Base-by-base conservation (phyloP, 2,797 vertebrate genomes). In the Enteromius trimaculatus region DNA sequence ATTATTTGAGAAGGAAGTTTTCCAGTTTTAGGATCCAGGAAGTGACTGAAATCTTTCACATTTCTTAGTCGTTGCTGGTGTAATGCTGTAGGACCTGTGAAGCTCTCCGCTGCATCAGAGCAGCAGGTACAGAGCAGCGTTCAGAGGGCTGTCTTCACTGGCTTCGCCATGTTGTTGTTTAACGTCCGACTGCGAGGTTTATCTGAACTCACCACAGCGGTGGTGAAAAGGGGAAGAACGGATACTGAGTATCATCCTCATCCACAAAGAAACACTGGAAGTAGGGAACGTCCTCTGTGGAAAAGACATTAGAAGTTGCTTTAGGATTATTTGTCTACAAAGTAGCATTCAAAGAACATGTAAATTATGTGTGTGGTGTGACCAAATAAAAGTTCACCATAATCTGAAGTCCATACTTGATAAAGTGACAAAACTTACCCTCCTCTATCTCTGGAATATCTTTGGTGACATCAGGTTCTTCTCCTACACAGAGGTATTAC, bases 231-330 rank as follows among this genome's bases (percentile, higher is more conserved):
- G 90, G 96, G 85, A 95, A 97, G 94, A 94, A 96, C 31, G 94
- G 97, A 92, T 93, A 96, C 94, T 95, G 94, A 90, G 96, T 96
- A 79, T 98, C 98, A 79, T 96, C 95, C 82, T 96, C 97, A 51
- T 98, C 96, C 94, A 99, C 93, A 88, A 97, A 98, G 92, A 99
- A 96, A 88, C 97, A 99, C 44, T 99, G 98, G 93, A 99, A 97
- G 93, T 97, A 99, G 79, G 96, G 97, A 87, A 98, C 90, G 77
- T 97, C 95, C 82, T 94, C 98, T 99, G 90, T n/a, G 72, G 23
- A 51, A 31, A 82, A 47, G 21, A 55, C 19, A 80, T 21, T 21
- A 71, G 17, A 60, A 21, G 19, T 23, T 19, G 49, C 21, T 58
- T 62, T 19, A 19, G 4, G 39, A 65, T 4, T 14, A 2, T 65